Evolutionary conservation across 1,140 invertebrate species (phyloP).

Genomic region (Drosophila varians): DNA sequence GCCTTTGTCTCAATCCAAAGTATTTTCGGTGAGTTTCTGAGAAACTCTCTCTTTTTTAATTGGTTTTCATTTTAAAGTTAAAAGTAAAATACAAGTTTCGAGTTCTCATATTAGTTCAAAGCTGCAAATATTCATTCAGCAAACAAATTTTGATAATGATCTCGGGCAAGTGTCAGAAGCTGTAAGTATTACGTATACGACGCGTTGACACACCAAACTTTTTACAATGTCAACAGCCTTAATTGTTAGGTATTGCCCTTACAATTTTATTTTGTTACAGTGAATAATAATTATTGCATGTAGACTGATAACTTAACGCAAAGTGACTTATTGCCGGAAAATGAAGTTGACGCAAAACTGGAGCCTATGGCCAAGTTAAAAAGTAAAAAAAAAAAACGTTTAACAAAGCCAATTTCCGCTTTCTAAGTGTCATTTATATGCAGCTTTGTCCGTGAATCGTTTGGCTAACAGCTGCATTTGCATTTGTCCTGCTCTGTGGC

Average conservation of each 20-base stretch:
- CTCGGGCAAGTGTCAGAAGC: neutral
- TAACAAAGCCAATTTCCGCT: constrained; percentile 53
- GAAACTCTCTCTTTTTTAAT: no score
- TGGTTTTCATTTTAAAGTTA: neutral
- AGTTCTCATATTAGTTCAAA: neutral
- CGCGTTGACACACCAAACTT: neutral
- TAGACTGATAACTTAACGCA: neutral
- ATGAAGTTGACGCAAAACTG: neutral
- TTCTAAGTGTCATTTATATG: constrained; percentile 77
- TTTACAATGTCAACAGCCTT: neutral
- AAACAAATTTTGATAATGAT: neutral
- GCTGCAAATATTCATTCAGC: neutral
- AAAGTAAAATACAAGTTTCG: neutral
- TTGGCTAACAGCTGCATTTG: constrained; percentile 56
- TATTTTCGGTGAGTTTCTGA: constrained; percentile 69
- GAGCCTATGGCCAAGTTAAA: constrained; percentile 26
- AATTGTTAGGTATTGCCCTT: neutral
- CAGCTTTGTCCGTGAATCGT: constrained; percentile 45
- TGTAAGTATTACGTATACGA: neutral
- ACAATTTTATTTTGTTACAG: neutral
- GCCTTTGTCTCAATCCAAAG: constrained; percentile 82
- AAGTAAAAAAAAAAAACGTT: neutral
- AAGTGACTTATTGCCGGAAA: neutral
- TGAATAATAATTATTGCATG: neutral
- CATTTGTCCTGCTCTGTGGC: constrained; percentile 46